Conservation (phyloP, 1,140 invertebrate species). For the Drosophila tristis region DNA sequence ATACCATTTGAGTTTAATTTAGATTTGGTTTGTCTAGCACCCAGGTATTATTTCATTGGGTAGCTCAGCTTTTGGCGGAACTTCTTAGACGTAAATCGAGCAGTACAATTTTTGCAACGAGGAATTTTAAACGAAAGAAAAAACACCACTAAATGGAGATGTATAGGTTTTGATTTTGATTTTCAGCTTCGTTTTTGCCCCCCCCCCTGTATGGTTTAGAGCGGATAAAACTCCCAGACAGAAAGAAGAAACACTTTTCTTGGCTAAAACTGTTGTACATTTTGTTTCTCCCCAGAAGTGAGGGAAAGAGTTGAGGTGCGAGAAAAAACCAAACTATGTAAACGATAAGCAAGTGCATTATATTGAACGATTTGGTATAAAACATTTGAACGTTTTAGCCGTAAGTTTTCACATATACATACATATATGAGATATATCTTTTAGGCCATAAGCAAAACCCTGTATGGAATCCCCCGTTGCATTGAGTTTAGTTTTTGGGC, state of each 20-base stretch:
- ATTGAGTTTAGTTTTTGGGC: conserved; percentile 61
- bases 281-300: conserved; percentile 54
- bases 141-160: not conserved
- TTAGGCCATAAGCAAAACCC: conserved; percentile 67
- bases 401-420: conserved; percentile 73
- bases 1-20: conserved; percentile 13
- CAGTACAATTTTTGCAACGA: conserved; percentile 79
- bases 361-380: conserved; percentile 54
- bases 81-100: conserved; percentile 62
- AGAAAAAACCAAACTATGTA: conserved; percentile 43
- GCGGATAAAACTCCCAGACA: conserved; percentile 3
- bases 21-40: conserved; percentile 11
- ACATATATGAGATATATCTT: conserved; percentile 58
- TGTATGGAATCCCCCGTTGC: conserved; percentile 56
- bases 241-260: conserved; percentile 11
- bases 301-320: conserved; percentile 7
- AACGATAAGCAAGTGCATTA: conserved; percentile 77
- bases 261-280: conserved; percentile 54
- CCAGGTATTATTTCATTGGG: conserved; percentile 20
- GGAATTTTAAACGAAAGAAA: conserved; percentile 64
- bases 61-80: conserved; percentile 44
- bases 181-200: not conserved
- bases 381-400: conserved; percentile 48
- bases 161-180: conserved; percentile 18
- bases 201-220: conserved; percentile 13